These are phyloP conservation scores for Lycophotia porphyrea DNA, from an alignment of 2,888 invertebrate genomes.

Conservation along the genomic window DNA sequence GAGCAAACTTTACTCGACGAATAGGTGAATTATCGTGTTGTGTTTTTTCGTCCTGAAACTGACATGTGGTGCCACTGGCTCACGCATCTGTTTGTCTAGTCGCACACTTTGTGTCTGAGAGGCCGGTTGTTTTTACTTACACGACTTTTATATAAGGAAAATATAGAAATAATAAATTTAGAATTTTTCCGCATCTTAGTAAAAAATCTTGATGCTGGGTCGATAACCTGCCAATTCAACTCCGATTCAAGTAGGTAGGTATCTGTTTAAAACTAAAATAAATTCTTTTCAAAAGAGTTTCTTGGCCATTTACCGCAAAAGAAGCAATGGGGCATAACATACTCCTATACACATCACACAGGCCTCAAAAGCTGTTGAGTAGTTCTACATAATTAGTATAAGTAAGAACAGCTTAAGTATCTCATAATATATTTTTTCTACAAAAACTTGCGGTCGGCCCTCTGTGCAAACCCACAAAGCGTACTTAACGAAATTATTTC, in stretches of 20 bases:
- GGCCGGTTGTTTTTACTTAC: constrained; percentile 33
- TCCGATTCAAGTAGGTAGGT: not conserved
- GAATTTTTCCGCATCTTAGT: constrained; percentile 17
- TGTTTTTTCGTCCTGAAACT: constrained; percentile 67
- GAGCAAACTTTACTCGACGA: constrained; percentile 74
- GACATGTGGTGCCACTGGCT: constrained; percentile 74
- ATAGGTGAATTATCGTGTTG: constrained; percentile 66
- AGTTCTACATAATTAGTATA: constrained; percentile 56
- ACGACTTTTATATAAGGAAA: constrained; percentile 18
- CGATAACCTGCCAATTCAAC: not conserved
- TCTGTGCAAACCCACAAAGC: constrained; percentile 58
- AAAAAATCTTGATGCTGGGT: constrained; percentile 29
- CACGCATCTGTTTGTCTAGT: constrained; percentile 69
- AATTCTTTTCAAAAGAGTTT: not conserved
- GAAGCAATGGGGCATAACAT: constrained; percentile 27
- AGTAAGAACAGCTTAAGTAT: constrained; percentile 56
- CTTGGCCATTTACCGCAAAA: constrained; percentile 33
- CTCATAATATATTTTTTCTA: constrained; percentile 48
- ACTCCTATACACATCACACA: constrained; percentile 11
- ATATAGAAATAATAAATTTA: too few species aligned
- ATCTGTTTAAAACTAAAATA: constrained; percentile 16
- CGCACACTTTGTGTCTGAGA: constrained; percentile 51
- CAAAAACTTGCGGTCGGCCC: constrained; percentile 59
- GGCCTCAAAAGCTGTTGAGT: constrained; percentile 50
- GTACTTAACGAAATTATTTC: constrained; percentile 60